Base-by-base conservation (phyloP, 2,113 vertebrate genomes). In the Sceloporus undulatus region DNA sequence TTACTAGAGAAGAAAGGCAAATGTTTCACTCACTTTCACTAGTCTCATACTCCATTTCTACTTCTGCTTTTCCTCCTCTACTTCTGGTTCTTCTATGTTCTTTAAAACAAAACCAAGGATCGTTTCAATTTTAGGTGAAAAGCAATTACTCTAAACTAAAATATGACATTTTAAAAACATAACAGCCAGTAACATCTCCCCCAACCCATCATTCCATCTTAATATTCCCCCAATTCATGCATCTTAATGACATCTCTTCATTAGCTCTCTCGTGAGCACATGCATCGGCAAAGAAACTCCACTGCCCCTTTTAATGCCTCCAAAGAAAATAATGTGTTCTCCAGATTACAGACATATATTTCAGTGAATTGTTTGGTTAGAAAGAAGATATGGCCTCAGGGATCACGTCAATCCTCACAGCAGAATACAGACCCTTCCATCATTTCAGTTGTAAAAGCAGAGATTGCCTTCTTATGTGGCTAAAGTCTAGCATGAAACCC, bases 71-170 rank as follows among this genome's bases (percentile, higher is more conserved):
- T 96, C 95, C 95, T 96, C 95, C 95, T 96, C 95, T 96, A 95
- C 95, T 95, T 96, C 95, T 96, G 95, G 95, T 96, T 96, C 95
- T 96, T 96, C 95, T 96, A 96, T 95, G 95, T 93, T 96, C 95
- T 96, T 96, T 94, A 96, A 96, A 96, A 96, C 95, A 96, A 96
- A 96, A 95, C 90, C 95, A 95, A 96, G 94, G 95, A 94, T 96
- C 92, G 92, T 95, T 95, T 96, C 90, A 96, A 94, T 95, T 91
- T 90, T 85, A 95, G 68, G 76, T 91, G 94, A 94, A 95, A 86
- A 94, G 89, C 92, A 95, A 5, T 82, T 88, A 86, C 92, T 94
- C 94, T 95, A 92, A 94, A 91, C 93, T 94, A 93, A 93, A 94
- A 96, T 93, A 95, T 90, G 94, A 91, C 88, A 95, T 95, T 94